These are phyloP conservation scores for Sympetrum striolatum DNA, from an alignment of 2,888 invertebrate genomes.

Conservation along the genomic window DNA sequence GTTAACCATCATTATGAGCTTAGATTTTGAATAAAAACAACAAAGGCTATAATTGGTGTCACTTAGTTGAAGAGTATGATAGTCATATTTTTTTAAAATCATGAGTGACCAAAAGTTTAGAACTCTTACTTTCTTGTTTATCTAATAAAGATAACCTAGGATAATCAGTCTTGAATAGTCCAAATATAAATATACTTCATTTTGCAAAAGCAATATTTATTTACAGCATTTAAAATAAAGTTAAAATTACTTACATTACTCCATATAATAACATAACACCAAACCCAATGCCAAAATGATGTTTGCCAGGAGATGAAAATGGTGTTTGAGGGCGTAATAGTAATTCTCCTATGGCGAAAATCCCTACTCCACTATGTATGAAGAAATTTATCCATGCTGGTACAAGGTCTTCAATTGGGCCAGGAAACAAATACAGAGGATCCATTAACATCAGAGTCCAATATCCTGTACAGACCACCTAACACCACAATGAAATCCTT, in stretches of 20 bases:
- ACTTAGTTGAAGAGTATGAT: too few relatives aligned
- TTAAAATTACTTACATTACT: neutral
- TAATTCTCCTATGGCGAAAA: neutral
- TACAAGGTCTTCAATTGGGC: neutral
- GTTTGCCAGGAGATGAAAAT: neutral
- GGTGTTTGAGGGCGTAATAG: neutral
- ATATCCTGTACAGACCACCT: neutral
- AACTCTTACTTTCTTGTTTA: too few relatives aligned
- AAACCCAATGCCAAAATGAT: neutral
- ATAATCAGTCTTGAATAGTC: too few relatives aligned
- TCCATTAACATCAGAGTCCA: constrained; percentile 17
- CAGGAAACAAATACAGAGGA: constrained; percentile 15
- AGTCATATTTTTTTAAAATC: too few relatives aligned
- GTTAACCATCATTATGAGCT: too few relatives aligned
- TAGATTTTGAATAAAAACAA: too few relatives aligned
- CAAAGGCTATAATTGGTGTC: too few relatives aligned
- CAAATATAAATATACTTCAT: too few relatives aligned
- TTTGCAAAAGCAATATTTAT: neutral
- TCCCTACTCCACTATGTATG: constrained; percentile 9
- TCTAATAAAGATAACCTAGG: too few relatives aligned
- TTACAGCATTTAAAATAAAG: neutral
- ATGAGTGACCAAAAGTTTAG: too few relatives aligned
- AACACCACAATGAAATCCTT: neutral
- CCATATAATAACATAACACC: neutral
- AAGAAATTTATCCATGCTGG: constrained; percentile 16